A percentile compares a stretch with the other conserved stretches of the same genome.
Conservation (phyloP, 2,888 invertebrate genomes). For the Dryococelus australis region DNA sequence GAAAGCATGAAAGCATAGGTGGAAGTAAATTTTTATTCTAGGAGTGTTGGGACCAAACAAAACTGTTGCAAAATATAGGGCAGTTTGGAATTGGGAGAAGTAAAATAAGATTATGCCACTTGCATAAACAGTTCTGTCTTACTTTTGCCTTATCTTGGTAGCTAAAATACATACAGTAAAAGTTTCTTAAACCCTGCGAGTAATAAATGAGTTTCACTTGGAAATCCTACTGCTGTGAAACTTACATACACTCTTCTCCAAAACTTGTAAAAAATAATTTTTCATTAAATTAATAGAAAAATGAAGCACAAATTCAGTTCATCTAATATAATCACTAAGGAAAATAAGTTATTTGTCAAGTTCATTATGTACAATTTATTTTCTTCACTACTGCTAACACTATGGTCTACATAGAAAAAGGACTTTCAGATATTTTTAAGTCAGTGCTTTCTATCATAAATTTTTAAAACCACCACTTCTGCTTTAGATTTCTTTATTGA, state of each 20-base stretch:
- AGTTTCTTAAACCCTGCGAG: not conserved
- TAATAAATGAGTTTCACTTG: not conserved
- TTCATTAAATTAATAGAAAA: conserved; percentile 16
- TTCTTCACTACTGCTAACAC: not conserved
- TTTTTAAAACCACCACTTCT: not conserved
- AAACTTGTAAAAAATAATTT: conserved; percentile 6
- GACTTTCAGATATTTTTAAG: not conserved
- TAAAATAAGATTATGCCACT: not conserved
- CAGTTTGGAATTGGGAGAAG: not conserved
- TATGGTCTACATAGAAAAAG: conserved; percentile 4
- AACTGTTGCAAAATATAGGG: not conserved
- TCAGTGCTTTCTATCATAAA: not conserved
- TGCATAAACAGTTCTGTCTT: not conserved
- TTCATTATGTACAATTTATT: not conserved
- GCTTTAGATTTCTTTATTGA: not conserved
- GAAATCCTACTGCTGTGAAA: not conserved
- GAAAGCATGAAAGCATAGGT: too few relatives aligned
- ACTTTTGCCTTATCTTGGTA: not conserved
- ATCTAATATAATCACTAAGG: not conserved
- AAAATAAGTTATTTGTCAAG: conserved; percentile 3
- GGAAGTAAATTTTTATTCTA: too few relatives aligned
- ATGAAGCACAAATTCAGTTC: not conserved
- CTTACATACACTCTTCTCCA: not conserved
- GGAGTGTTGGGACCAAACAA: too few relatives aligned
- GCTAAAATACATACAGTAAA: not conserved